Conservation (phyloP, 2,888 invertebrate genomes). For the Himalopsyche anomala region DNA sequence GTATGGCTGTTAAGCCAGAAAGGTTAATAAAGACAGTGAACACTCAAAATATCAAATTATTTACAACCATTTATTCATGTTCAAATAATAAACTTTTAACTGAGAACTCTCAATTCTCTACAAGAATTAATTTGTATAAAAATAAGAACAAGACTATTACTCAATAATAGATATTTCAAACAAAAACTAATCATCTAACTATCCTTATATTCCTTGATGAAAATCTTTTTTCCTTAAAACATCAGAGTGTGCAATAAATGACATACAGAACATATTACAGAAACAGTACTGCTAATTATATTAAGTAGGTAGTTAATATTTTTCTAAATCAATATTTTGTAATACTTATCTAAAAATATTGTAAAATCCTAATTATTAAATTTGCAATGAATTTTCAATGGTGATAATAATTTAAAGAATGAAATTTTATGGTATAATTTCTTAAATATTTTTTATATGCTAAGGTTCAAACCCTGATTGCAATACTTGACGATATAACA, state of each 20-base stretch:
- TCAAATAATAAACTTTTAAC: too few relatives aligned
- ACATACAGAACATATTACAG: background rate
- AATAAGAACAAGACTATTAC: too few relatives aligned
- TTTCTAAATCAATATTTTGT: constrained; percentile 8
- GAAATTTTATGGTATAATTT: background rate
- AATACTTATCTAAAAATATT: constrained; percentile 20
- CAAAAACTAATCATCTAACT: too few relatives aligned
- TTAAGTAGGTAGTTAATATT: background rate
- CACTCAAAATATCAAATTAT: too few relatives aligned
- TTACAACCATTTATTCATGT: too few relatives aligned
- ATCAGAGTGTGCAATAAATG: background rate
- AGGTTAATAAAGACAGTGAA: too few relatives aligned
- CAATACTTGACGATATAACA: constrained; percentile 1
- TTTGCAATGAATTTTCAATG: background rate
- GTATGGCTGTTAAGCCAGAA: too few relatives aligned
- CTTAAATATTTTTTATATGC: background rate
- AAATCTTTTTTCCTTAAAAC: background rate
- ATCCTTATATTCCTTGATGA: too few relatives aligned
- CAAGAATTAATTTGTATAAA: too few relatives aligned
- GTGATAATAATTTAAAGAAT: background rate
- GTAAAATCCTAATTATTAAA: background rate
- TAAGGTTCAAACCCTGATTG: background rate
- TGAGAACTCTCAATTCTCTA: too few relatives aligned
- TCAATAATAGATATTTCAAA: too few relatives aligned
- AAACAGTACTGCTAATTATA: background rate